Percentiles rank a stretch among this genome's conserved stretches.
These are phyloP conservation scores for Epinephelus fuscoguttatus DNA, from an alignment of 2,113 vertebrate genomes.

Conservation along the genomic window DNA sequence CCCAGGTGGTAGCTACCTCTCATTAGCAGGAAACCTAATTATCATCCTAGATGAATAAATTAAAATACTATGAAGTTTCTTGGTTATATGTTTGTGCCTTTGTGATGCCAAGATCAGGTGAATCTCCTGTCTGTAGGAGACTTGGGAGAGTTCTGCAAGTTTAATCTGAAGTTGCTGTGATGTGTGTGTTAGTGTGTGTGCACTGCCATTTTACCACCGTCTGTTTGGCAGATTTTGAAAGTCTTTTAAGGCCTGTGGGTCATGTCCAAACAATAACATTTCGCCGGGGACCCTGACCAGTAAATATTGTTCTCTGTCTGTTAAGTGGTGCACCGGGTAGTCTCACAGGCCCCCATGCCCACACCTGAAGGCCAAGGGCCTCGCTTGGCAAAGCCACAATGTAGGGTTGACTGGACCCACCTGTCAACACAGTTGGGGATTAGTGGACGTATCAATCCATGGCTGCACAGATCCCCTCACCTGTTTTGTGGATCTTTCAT, in stretches of 20 bases:
- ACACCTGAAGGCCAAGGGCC: constrained; percentile 33
- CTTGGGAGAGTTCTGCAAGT: background rate
- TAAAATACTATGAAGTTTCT: background rate
- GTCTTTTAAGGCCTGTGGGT: constrained; percentile 5
- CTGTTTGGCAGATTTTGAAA: constrained; percentile 46
- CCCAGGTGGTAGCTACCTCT: constrained; percentile 23
- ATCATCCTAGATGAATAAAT: background rate
- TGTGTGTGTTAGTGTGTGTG: background rate
- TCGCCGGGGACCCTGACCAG: constrained; percentile 24
- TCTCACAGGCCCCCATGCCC: constrained; percentile 6
- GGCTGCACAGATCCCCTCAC: constrained; percentile 63
- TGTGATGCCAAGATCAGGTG: background rate
- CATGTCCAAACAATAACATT: constrained; percentile 53
- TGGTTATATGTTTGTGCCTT: background rate
- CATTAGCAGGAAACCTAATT: constrained; percentile 23
- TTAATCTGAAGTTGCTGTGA: background rate
- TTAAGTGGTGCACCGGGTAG: constrained; percentile 5
- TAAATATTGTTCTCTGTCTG: constrained; percentile 42
- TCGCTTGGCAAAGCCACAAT: constrained; percentile 45
- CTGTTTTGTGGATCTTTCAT: constrained; percentile 49
- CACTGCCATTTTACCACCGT: background rate
- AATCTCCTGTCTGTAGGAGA: background rate
- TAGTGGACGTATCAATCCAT: constrained; percentile 64
- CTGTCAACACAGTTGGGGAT: constrained; percentile 67
- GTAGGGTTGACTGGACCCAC: constrained; percentile 64